Conservation (phyloP, 2,797 vertebrate species). For the Amblyraja radiata region DNA sequence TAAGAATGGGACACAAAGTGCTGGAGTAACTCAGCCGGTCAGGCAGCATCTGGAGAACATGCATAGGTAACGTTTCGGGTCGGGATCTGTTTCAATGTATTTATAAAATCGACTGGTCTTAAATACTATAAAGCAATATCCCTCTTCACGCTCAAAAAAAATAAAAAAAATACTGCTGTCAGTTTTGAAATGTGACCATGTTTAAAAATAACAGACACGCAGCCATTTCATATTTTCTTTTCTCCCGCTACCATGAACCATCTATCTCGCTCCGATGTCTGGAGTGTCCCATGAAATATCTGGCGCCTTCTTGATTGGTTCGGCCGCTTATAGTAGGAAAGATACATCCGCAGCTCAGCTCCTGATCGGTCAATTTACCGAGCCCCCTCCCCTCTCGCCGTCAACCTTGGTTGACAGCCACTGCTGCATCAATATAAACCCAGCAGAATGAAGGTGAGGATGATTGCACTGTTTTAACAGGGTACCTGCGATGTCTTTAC, state of each 20-base stretch:
- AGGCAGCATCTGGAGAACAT: too few species aligned
- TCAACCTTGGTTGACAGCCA: background rate
- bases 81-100: too few species aligned
- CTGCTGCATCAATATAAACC: background rate
- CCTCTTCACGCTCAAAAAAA: background rate
- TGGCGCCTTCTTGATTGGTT: background rate
- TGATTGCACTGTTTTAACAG: conserved; percentile 25
- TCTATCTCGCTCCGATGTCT: background rate
- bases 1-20: too few species aligned
- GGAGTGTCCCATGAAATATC: background rate
- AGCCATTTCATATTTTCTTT: background rate
- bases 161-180: background rate
- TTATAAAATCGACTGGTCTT: too few species aligned
- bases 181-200: background rate
- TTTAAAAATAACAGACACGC: background rate
- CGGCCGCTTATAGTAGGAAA: too few species aligned
- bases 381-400: background rate
- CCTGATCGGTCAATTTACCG: background rate
- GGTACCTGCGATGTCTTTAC: conserved; percentile 46
- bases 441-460: conserved; percentile 37
- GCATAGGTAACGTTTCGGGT: too few species aligned
- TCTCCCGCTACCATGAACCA: background rate
- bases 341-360: too few species aligned
- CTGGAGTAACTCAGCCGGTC: too few species aligned
- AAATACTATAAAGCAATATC: too few species aligned